Evolutionary conservation across 2,797 vertebrate species (phyloP).

Genomic region (Amphiprion clarkii): DNA sequence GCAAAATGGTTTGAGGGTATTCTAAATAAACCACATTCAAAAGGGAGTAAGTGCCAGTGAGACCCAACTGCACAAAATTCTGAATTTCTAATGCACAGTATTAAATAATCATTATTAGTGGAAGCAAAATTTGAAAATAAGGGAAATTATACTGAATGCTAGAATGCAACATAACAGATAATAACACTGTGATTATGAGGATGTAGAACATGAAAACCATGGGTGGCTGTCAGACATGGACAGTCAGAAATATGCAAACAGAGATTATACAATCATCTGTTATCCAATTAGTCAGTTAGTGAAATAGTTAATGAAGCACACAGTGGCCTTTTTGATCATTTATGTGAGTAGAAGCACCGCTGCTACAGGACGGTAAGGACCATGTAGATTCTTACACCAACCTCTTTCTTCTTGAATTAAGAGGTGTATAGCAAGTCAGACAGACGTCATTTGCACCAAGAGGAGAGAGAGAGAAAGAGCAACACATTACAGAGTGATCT

Average conservation of each 20-base stretch:
- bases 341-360: constrained; percentile 13
- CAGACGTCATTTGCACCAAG: constrained; percentile 85
- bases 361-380: constrained; percentile 39
- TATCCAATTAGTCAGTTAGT: constrained; percentile 36
- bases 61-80: constrained; percentile 1
- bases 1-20: background rate
- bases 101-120: constrained; percentile 46
- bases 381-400: constrained; percentile 83
- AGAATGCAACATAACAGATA: background rate
- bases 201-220: constrained; percentile 23
- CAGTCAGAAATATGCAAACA: constrained; percentile 26
- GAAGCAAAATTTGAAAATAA: constrained; percentile 13
- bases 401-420: constrained; percentile 95
- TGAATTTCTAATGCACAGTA: constrained; percentile 22
- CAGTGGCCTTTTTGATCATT: constrained; percentile 4
- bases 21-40: background rate
- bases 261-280: background rate
- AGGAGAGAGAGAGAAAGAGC: constrained; percentile 79
- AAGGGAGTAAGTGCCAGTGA: constrained; percentile 2
- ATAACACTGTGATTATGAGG: constrained; percentile 22
- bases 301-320: constrained; percentile 22
- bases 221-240: constrained; percentile 10
- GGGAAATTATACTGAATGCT: background rate
- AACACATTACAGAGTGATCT: constrained; percentile 84
- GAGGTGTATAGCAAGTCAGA: constrained; percentile 89